Evolutionary conservation across 2,797 vertebrate genomes (phyloP), one percentile per base, ranked within the genome.

Genomic region (Podargus strigoides): DNA sequence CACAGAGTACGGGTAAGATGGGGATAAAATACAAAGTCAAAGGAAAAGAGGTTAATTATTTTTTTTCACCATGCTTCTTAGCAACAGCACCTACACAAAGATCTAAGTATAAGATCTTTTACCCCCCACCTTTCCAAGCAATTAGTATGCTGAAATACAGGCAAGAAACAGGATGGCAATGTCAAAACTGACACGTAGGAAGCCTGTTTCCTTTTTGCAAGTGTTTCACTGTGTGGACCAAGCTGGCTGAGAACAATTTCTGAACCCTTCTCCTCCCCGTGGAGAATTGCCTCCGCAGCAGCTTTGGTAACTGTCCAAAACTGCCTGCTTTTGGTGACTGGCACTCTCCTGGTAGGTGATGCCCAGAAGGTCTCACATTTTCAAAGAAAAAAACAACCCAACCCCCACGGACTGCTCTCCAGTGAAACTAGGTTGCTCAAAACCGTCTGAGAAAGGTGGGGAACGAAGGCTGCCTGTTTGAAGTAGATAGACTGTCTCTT

Each of bases 71-170:
- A 9, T 67, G 85, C 88, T 44, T 89, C 92, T 93, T 95, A 95
- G 91, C 96, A 96, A 95, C 96, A 86, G 85, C 91, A 94, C 95
- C 92, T 90, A 89, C 90, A 90, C 24, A 20, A 92, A 94, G 82
- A 92, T 90, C 82, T 95, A 94, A 97, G 87, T 77, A 89, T 90
- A 76, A 91, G 91, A 93, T 88, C 75, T 80, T 94, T 92, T 83
- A 87, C 68, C 72, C 87, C 84, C 63, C 44, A 92, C 80, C 75
- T 96, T 92, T 88, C 90, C 75, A 91, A 93, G 90, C 81, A 95
- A 96, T 96, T 96, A 95, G 42, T 59, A 89, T 91, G 85, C 78
- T 77, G 56, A 94, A 90, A 92, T 62, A 58, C 18, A 77, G 63
- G 52, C 81, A 93, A 83, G 76, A 84, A 94, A 91, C 66, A 92